A percentile compares a stretch with the other conserved stretches of the same genome.
Evolutionary conservation across 2,797 vertebrate genomes (phyloP).

Genomic region (Falco berigora): DNA sequence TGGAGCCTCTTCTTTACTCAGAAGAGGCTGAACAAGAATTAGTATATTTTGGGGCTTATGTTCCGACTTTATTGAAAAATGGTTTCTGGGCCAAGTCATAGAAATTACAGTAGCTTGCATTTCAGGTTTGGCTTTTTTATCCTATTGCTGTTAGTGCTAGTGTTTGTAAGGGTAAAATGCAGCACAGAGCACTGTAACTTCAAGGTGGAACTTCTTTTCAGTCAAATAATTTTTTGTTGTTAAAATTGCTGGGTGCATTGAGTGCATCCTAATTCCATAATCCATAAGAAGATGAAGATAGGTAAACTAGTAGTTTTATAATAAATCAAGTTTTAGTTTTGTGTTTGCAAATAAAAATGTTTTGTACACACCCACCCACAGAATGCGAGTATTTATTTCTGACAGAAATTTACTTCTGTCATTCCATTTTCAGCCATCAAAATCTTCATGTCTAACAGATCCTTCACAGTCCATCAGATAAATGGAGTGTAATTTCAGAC

Average conservation of each 20-base stretch:
- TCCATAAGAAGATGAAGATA: background rate
- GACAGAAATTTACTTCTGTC: background rate
- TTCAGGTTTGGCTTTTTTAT: background rate
- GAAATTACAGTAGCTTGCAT: background rate
- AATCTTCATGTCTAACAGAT: background rate
- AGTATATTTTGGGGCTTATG: background rate
- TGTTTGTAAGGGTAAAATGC: background rate
- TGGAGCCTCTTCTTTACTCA: background rate
- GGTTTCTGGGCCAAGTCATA: background rate
- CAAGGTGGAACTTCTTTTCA: background rate
- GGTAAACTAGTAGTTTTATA: background rate
- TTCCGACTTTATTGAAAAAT: background rate
- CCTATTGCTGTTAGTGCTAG: background rate
- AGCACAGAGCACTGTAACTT: background rate
- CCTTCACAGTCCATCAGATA: background rate
- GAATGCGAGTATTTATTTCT: background rate
- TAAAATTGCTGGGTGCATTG: background rate
- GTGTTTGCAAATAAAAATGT: background rate
- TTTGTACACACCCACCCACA: background rate
- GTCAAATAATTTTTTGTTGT: background rate
- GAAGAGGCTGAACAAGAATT: background rate
- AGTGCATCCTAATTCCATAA: background rate
- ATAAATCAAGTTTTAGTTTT: background rate
- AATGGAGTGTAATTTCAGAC: background rate
- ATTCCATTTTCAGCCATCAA: constrained; percentile 19